phyloP scores from a whole-genome alignment of 1,140 invertebrate species.

The Ooceraea biroi region DNA sequence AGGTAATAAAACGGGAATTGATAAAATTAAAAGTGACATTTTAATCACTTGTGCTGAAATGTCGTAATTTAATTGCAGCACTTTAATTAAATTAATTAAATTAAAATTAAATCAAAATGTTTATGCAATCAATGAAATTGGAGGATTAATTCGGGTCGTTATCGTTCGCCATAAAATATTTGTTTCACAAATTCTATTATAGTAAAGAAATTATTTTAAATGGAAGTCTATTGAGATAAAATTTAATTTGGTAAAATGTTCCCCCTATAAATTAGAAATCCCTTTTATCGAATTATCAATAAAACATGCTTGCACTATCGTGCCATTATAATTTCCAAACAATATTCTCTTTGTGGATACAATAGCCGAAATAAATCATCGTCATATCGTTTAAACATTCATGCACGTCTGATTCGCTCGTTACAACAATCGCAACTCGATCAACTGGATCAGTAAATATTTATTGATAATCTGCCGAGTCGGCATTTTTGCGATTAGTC shows the following conservation, averaged over 20 bases:
- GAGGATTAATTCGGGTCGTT: not conserved
- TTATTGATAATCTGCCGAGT: conserved; percentile 54
- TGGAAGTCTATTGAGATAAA: not conserved
- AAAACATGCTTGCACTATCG: not conserved
- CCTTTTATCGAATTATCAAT: conserved; percentile 1
- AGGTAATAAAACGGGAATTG: conserved; percentile 37
- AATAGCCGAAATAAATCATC: not conserved
- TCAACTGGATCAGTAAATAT: conserved; percentile 33
- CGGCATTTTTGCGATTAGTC: conserved; percentile 56
- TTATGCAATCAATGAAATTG: conserved; percentile 28
- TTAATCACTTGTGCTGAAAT: conserved; percentile 17
- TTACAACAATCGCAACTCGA: conserved; percentile 41
- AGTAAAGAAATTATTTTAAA: not conserved
- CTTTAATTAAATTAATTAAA: conserved; percentile 32
- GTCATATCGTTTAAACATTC: conserved; percentile 47
- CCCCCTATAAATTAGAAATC: conserved; percentile 10
- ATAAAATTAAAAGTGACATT: conserved; percentile 19
- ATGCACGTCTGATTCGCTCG: conserved; percentile 20
- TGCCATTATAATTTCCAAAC: not conserved
- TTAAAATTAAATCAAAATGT: conserved; percentile 34
- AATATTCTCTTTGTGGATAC: not conserved
- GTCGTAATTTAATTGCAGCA: conserved; percentile 28
- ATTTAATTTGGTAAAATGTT: conserved; percentile 28
- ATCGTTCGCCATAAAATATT: conserved; percentile 28
- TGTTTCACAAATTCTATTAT: conserved; percentile 29